Percentiles rank a stretch among this genome's conserved stretches.
These are phyloP conservation scores for Cydia amplana DNA, from an alignment of 1,140 invertebrate species.

Conservation along the genomic window DNA sequence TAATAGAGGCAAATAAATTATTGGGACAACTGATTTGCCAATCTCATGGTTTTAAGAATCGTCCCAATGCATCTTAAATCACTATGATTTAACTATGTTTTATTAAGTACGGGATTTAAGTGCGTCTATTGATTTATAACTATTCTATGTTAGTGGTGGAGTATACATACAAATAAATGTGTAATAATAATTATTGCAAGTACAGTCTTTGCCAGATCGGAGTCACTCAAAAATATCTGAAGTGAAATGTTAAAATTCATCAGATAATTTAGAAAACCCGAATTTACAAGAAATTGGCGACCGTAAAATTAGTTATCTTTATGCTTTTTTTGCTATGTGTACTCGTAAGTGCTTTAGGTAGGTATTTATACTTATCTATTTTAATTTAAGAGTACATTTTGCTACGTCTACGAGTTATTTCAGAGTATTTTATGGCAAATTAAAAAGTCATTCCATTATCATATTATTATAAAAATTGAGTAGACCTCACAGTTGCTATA, in stretches of 20 bases:
- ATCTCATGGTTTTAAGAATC: no score
- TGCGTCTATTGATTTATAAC: neutral
- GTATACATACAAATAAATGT: neutral
- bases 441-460: neutral
- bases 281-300: no score
- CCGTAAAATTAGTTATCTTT: no score
- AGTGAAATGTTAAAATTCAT: no score
- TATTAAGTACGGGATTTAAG: neutral
- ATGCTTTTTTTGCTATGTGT: no score
- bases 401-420: neutral
- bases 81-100: no score
- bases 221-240: no score
- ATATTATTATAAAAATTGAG: slow-evolving; percentile 5
- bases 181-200: neutral
- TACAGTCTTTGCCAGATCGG: no score
- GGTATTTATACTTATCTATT: neutral
- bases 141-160: neutral
- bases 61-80: no score
- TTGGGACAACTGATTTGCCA: no score
- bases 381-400: neutral
- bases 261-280: no score
- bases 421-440: slow-evolving; percentile 6
- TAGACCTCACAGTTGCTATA: neutral
- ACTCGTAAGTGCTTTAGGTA: neutral
- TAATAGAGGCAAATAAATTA: no score